Evolutionary conservation across 2,797 vertebrate species (phyloP).

Genomic region (Meda fulgida): DNA sequence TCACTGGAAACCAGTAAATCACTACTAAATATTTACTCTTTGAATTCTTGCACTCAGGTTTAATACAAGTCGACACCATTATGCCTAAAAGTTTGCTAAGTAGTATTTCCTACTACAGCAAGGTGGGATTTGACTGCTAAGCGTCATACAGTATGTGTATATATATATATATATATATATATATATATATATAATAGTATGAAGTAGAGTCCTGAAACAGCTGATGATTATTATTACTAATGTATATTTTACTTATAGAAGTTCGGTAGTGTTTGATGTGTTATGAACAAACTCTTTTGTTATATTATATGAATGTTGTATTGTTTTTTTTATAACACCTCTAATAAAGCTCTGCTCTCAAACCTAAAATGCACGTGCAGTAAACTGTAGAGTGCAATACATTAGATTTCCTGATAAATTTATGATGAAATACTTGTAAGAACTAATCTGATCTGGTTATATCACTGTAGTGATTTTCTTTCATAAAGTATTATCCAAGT

Average conservation of each 20-base stretch:
- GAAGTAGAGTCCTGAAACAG: too few relatives aligned
- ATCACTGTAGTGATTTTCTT: background rate
- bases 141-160: too few relatives aligned
- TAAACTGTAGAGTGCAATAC: background rate
- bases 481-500: slow-evolving; percentile 3
- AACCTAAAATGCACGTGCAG: background rate
- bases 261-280: background rate
- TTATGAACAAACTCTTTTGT: background rate
- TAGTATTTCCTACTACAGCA: background rate
- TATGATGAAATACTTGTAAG: background rate
- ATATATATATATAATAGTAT: too few relatives aligned
- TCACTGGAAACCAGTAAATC: background rate
- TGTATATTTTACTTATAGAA: background rate
- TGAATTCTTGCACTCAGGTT: background rate
- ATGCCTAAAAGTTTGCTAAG: background rate
- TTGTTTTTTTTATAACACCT: too few relatives aligned
- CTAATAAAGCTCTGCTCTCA: background rate
- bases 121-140: background rate
- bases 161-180: too few relatives aligned
- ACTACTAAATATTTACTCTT: background rate
- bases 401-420: background rate
- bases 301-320: background rate
- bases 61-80: background rate
- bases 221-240: too few relatives aligned
- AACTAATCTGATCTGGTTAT: slow-evolving; percentile 2